Percentiles rank a stretch among this genome's conserved stretches.
These are phyloP conservation scores for Drosophila paulistorum DNA, from an alignment of 1,140 invertebrate species.

Conservation along the genomic window DNA sequence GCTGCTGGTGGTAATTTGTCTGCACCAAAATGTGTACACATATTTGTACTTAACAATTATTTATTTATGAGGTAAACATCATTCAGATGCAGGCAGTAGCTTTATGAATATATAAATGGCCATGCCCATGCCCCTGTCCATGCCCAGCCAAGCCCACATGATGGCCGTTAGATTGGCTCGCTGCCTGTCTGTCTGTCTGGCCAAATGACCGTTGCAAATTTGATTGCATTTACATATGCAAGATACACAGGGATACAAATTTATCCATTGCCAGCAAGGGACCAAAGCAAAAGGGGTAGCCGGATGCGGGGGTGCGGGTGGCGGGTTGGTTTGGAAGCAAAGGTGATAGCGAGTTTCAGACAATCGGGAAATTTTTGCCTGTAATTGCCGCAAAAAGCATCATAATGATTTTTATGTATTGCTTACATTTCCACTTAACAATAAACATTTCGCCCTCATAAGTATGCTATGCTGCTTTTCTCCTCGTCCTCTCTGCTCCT, in stretches of 20 bases:
- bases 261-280: conserved; percentile 13
- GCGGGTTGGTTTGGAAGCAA: not conserved
- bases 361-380: not conserved
- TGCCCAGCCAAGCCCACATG: conserved; percentile 38
- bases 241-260: conserved; percentile 24
- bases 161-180: conserved; percentile 71
- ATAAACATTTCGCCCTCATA: too few relatives aligned
- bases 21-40: conserved; percentile 51
- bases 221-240: conserved; percentile 80
- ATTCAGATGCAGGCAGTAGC: conserved; percentile 64
- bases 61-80: conserved; percentile 81
- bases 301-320: too few relatives aligned
- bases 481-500: not conserved
- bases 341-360: conserved; percentile 4
- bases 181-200: conserved; percentile 44
- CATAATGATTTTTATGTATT: conserved; percentile 15
- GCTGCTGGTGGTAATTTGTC: conserved; percentile 64
- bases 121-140: conserved; percentile 33
- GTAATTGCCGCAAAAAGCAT: conserved; percentile 15
- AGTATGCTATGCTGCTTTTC: not conserved
- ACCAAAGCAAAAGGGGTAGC: not conserved
- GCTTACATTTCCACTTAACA: conserved; percentile 11
- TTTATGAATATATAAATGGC: conserved; percentile 13
- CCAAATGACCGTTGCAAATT: conserved; percentile 78
- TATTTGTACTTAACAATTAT: conserved; percentile 77